Evolutionary conservation across 2,113 vertebrate genomes (phyloP).

Genomic region (Neolamprologus sp.): DNA sequence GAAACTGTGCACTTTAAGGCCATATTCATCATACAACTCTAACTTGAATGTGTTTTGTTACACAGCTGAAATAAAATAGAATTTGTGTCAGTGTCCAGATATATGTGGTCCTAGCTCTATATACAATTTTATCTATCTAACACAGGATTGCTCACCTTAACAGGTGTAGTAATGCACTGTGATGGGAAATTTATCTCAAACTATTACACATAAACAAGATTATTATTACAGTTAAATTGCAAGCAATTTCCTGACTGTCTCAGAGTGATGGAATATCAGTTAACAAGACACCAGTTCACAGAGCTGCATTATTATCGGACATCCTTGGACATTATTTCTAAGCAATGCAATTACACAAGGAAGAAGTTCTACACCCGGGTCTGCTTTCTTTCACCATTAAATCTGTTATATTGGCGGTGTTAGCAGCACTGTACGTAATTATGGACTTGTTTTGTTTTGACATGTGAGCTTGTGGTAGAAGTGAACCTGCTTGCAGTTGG

Average conservation of each 20-base stretch:
- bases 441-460: not conserved
- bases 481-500: not conserved
- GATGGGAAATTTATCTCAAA: not conserved
- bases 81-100: not conserved
- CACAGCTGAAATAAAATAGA: not conserved
- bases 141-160: not conserved
- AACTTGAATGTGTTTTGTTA: not conserved
- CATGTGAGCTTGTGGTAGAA: not conserved
- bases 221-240: not conserved
- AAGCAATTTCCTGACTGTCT: slow-evolving; percentile 9
- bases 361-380: not conserved
- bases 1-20: not conserved
- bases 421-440: not conserved
- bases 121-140: not conserved
- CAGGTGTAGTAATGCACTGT: not conserved
- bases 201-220: not conserved
- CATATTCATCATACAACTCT: not conserved
- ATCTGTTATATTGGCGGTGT: not conserved
- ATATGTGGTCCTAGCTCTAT: fast-evolving
- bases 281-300: not conserved
- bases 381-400: not conserved
- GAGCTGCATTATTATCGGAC: not conserved
- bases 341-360: not conserved
- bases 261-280: not conserved
- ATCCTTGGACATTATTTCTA: not conserved